Evolutionary conservation across 2,888 invertebrate genomes (phyloP).

Genomic region (Oxyteleia sp.): DNA sequence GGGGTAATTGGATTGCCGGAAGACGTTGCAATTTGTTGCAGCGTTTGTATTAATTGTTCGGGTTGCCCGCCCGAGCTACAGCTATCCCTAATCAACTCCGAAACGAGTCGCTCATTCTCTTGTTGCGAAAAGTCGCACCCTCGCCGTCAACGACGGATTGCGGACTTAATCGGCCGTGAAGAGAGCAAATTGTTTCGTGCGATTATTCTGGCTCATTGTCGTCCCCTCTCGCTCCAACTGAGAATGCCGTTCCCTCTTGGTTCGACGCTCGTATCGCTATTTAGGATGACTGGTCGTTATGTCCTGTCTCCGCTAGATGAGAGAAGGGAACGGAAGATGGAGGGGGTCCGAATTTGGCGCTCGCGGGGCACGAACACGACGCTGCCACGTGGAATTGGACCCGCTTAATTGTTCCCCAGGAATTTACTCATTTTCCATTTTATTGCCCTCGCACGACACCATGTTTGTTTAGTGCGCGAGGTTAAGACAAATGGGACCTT

Average conservation of each 20-base stretch:
- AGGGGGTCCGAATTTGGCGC: no score
- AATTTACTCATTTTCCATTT: slow-evolving; percentile 83
- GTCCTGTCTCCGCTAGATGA: no score
- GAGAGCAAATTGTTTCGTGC: slow-evolving; percentile 86
- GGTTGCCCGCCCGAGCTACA: background rate
- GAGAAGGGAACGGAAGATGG: no score
- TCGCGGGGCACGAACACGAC: no score
- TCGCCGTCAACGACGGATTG: slow-evolving; percentile 79
- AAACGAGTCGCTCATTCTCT: slow-evolving; percentile 54
- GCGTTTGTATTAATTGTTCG: background rate
- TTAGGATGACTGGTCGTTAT: slow-evolving; percentile 66
- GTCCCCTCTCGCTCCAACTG: slow-evolving; percentile 38
- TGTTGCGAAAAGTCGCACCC: slow-evolving; percentile 65
- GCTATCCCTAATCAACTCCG: background rate
- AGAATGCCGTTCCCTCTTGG: slow-evolving; percentile 51
- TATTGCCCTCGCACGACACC: slow-evolving; percentile 75
- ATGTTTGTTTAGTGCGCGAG: slow-evolving; percentile 36
- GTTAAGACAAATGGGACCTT: slow-evolving; percentile 4
- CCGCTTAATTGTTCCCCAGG: no score
- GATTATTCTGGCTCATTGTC: slow-evolving; percentile 83
- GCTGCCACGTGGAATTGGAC: no score
- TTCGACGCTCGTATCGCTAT: slow-evolving; percentile 38
- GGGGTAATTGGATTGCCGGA: no score
- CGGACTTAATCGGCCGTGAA: slow-evolving; percentile 86
- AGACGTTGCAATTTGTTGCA: background rate